Evolutionary conservation across 2,888 invertebrate genomes (phyloP), one percentile per base, ranked within the genome.

Genomic region (Stramonita haemastoma): DNA sequence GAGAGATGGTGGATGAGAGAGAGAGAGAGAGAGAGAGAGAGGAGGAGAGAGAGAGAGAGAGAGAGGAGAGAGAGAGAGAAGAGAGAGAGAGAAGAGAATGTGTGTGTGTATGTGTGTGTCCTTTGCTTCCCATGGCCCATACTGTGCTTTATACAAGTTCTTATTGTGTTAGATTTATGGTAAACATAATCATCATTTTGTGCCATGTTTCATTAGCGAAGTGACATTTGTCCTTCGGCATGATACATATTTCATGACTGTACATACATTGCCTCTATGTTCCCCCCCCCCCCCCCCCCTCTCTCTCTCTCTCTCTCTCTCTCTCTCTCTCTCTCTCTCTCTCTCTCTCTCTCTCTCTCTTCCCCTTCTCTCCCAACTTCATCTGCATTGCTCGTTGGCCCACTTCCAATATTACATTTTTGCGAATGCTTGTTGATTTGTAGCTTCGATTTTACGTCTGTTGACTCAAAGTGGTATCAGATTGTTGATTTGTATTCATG

Each of bases 241-340:
- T 46, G 46, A 46, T 46, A 46, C 46, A 46, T 46, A 46, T 46
- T 46, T 46, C 46, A 46, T 46, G 46, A 46, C 8, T 46, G 46
- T 46, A 46, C 46, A 46, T 46, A 46, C 46, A 46, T 46, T 46
- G 73, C 13, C 26, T 29, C 26, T 73, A 8, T 73, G 73, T n/a
- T 34, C 34, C 1, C 79, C 0, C 79, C 29, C 79, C n/a, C 5
- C 85, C 6, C 85, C 6, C 85, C 1, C 85, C 56, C 85, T 57
- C 85, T 85, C 56, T 85, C 85, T 85, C 85, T 85, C 56, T 85
- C 85, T 85, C 85, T 85, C 85, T 85, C 26, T 46, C 56, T 85
- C 56, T 56, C 85, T 85, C 56, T 85, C 56, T 56, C 85, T 85
- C 34, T 85, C 85, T 85, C 34, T 85, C 85, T 56, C 34, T 84